phyloP scores from a whole-genome alignment of 2,888 invertebrate genomes.

The Thumatha senex region DNA sequence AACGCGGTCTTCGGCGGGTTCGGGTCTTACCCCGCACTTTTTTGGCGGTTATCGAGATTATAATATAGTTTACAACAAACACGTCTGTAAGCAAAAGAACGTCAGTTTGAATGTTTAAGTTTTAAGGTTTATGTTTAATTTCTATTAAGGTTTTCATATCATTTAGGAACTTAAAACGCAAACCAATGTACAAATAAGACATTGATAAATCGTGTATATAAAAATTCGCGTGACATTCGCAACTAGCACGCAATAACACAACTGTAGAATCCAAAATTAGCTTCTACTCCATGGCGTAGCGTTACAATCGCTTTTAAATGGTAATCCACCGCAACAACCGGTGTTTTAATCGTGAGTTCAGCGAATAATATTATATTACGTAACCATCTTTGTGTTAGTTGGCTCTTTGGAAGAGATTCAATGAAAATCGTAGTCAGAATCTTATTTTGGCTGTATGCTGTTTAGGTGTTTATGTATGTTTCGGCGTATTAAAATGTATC shows the following conservation, averaged over 20 bases:
- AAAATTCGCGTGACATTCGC: constrained; percentile 45
- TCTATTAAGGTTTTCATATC: no score
- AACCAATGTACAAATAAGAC: no score
- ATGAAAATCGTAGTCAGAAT: not conserved
- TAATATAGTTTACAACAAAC: no score
- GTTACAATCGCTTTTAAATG: constrained; percentile 55
- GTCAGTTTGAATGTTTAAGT: no score
- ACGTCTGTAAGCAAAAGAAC: no score
- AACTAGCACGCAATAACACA: constrained; percentile 46
- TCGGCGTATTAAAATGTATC: no score
- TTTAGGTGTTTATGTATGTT: no score
- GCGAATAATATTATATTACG: constrained; percentile 9
- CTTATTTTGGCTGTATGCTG: not conserved
- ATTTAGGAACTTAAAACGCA: no score
- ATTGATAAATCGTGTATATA: not conserved
- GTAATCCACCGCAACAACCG: constrained; percentile 42
- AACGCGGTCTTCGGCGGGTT: no score
- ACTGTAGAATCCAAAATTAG: constrained; percentile 56
- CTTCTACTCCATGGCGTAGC: constrained; percentile 20
- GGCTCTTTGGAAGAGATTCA: not conserved
- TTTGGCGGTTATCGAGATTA: no score
- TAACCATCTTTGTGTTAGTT: not conserved
- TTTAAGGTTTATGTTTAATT: no score
- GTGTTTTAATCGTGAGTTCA: constrained; percentile 11
- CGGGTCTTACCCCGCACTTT: no score